phyloP scores from a whole-genome alignment of 2,113 vertebrate species.

The Nothoprocta perdicaria region DNA sequence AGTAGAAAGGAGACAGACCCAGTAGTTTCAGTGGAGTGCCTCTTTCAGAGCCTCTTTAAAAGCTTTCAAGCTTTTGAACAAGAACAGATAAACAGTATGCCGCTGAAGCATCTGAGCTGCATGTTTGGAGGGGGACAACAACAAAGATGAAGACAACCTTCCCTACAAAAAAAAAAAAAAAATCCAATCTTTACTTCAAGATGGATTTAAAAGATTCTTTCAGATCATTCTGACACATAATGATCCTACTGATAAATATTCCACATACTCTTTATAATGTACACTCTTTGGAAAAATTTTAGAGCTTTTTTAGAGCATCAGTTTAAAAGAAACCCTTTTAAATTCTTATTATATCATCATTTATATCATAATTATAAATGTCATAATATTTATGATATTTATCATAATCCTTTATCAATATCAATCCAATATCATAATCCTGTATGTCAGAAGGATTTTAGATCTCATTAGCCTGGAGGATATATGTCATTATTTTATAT shows the following conservation, averaged over 20 bases:
- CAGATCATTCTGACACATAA: neutral
- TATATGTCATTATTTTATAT: neutral
- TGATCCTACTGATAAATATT: neutral
- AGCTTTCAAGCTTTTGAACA: neutral
- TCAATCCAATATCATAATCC: too few species aligned
- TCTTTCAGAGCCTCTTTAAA: neutral
- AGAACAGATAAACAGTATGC: neutral
- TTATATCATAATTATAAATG: neutral
- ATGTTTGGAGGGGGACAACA: neutral
- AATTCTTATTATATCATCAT: neutral
- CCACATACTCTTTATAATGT: neutral
- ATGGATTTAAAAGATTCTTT: neutral
- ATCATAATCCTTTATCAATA: too few species aligned
- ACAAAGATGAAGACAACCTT: neutral
- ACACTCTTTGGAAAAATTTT: neutral
- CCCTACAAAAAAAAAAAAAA: neutral
- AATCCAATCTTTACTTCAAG: neutral
- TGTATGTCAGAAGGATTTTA: neutral
- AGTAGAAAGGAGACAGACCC: neutral
- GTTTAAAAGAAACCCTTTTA: neutral
- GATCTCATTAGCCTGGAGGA: neutral
- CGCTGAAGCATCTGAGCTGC: neutral
- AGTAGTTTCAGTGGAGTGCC: neutral
- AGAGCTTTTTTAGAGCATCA: too few species aligned
- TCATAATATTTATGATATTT: too few species aligned